Evolutionary conservation across 2,888 invertebrate species (phyloP), one percentile per base, ranked within the genome.

Genomic region (Helleia helle): DNA sequence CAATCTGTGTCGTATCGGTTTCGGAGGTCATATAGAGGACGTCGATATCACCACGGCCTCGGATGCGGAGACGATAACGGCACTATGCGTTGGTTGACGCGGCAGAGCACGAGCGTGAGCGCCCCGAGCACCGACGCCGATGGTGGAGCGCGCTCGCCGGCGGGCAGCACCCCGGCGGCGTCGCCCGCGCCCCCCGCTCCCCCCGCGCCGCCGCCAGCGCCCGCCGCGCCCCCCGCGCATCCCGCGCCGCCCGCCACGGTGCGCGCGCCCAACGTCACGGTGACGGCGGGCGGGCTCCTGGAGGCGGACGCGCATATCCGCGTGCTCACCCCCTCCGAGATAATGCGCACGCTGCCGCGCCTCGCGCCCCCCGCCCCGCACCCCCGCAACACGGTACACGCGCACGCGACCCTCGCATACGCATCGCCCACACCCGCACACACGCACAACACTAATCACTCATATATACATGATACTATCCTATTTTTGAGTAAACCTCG

Each of bases 281-380:
- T 89, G 56, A 89, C 89, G 81, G 88, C 89, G 58, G 84, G 81
- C 71, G 86, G 86, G 70, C 74, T 81, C 70, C 80, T 84, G 71
- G 77, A 81, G 75, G 81, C 84, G 57, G 93, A 93, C 86, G 93
- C 93, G 84, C 93, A 93, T 86, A 93, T 93, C 81, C 90, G 93
- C 79, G 93, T 93, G 85, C 89, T 94, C 77, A 94, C 94, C 66
- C 93, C 94, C 66, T 93, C 93, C 62, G 93, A 94, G 90, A 93
- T 94, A 81, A 93, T 93, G 93, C 91, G 93, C 89, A 93, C 93
- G 73, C 90, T 93, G 86, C 93, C 94, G 76, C 92, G 92, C 80
- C 90, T 93, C 81, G 90, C 90, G 90, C 89, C 86, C 88, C 89
- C 86, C 87, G 48, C 56, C 54, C 51, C 62, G 49, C 49, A 24